A percentile compares a stretch with the other conserved stretches of the same genome.
Evolutionary conservation across 53 echinoderm and acorn worm species (phyloP).

Genomic region (Glandiceps talaboti): DNA sequence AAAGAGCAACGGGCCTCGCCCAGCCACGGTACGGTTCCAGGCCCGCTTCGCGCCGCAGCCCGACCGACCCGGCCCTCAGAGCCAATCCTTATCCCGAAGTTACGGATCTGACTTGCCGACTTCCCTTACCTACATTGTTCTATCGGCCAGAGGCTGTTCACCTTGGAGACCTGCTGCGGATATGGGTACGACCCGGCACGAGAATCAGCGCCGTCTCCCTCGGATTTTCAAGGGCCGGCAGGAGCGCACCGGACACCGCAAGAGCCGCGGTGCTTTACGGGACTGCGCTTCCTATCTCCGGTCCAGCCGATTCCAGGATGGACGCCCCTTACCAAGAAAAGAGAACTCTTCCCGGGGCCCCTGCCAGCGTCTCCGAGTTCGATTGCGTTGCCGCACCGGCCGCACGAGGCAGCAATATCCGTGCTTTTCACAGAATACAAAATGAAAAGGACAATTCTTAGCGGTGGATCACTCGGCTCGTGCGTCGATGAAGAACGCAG

Average conservation of each 20-base stretch:
- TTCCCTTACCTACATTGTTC: conserved; percentile 87
- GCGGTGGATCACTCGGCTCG: background rate
- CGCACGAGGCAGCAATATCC: background rate
- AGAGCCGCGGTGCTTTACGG: conserved; percentile 69
- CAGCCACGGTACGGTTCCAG: background rate
- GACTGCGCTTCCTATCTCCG: conserved; percentile 51
- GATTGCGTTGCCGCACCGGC: background rate
- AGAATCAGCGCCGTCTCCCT: conserved; percentile 55
- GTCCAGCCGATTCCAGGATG: conserved; percentile 8
- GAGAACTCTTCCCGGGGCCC: background rate
- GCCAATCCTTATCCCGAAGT: conserved; percentile 85
- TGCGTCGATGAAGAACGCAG: conserved; percentile 73
- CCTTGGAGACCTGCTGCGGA: conserved; percentile 2
- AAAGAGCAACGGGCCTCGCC: background rate
- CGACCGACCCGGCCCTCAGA: conserved; percentile 55
- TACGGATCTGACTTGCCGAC: conserved; percentile 71
- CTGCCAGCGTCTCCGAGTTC: background rate
- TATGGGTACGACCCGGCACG: conserved; percentile 72
- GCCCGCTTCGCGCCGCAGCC: conserved; percentile 8
- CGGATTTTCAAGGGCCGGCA: conserved; percentile 62
- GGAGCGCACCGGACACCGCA: conserved; percentile 66
- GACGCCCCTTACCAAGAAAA: background rate
- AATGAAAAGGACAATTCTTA: background rate
- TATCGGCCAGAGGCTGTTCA: conserved; percentile 30
- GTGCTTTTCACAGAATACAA: background rate